Evolutionary conservation across 2,797 vertebrate species (phyloP).

Genomic region (Silurus aristotelis): DNA sequence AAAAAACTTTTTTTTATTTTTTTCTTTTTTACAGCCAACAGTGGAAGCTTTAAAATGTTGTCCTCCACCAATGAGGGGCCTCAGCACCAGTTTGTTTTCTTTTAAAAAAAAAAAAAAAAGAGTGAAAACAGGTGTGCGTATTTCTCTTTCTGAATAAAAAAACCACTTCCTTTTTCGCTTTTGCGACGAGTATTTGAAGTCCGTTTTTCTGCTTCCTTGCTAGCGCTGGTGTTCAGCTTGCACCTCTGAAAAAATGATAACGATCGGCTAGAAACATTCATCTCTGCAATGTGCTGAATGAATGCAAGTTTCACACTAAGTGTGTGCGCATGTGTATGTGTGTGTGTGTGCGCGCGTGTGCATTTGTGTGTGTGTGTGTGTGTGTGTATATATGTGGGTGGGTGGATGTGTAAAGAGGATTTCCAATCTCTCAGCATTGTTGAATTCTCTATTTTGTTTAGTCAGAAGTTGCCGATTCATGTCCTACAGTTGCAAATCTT

Average conservation of each 20-base stretch:
- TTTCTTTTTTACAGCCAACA: slow-evolving; percentile 6
- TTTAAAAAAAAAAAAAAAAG: slow-evolving; percentile 47
- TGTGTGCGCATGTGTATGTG: background rate
- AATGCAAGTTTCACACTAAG: slow-evolving; percentile 5
- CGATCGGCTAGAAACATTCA: background rate
- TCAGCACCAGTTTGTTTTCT: slow-evolving; percentile 52
- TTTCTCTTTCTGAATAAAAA: slow-evolving; percentile 50
- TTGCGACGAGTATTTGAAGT: slow-evolving; percentile 45
- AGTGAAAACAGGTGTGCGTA: slow-evolving; percentile 57
- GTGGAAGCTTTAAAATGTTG: background rate
- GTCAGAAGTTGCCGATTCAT: background rate
- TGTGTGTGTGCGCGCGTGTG: background rate
- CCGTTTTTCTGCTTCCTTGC: slow-evolving; percentile 43
- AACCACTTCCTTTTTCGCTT: slow-evolving; percentile 55
- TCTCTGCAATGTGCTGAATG: slow-evolving; percentile 15
- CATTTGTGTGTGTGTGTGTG: background rate
- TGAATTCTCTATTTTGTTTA: background rate
- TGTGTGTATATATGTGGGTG: background rate
- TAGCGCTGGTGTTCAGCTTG: background rate
- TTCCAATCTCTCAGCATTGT: slow-evolving; percentile 12
- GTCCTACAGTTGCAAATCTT: background rate
- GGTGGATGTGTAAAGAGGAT: background rate
- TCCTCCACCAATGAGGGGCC: slow-evolving; percentile 52
- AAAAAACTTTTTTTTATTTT: too few species aligned
- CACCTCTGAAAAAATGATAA: slow-evolving; percentile 13